Evolutionary conservation across 2,888 invertebrate species (phyloP).

Genomic region (Phrixothrix hirtus): DNA sequence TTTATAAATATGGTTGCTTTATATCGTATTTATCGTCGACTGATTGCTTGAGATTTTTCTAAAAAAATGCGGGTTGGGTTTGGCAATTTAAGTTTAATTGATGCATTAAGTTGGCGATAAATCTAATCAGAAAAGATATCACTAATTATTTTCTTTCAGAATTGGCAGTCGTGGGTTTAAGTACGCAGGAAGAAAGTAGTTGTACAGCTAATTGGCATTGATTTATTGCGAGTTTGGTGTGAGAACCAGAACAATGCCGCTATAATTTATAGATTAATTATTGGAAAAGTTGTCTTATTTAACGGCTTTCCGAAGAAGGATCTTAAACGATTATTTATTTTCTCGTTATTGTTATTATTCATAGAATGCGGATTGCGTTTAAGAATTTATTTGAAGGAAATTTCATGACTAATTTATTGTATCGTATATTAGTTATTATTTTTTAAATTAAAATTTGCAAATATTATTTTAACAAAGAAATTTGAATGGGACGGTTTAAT

Average conservation of each 20-base stretch:
- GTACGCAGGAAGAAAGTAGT: conserved; percentile 37
- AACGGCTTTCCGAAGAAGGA: conserved; percentile 4
- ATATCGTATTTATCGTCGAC: background rate
- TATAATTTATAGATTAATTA: conserved; percentile 40
- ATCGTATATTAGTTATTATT: no score
- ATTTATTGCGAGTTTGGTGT: conserved; percentile 38
- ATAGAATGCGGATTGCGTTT: background rate
- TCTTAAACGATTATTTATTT: conserved; percentile 5
- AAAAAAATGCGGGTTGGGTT: conserved; percentile 14
- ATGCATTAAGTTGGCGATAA: conserved; percentile 30
- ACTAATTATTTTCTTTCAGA: conserved; percentile 37
- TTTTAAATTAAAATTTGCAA: no score
- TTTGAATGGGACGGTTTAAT: no score
- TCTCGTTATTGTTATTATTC: conserved; percentile 9
- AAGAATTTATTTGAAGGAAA: no score
- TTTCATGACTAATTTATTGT: no score
- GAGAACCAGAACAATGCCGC: conserved; percentile 39
- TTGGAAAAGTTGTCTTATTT: conserved; percentile 28
- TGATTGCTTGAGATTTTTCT: conserved; percentile 4
- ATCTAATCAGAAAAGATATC: conserved; percentile 36
- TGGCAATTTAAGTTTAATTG: conserved; percentile 34
- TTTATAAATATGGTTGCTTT: background rate
- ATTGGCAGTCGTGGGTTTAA: conserved; percentile 36
- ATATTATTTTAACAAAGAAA: no score
- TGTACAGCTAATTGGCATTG: conserved; percentile 39